Evolutionary conservation across 2,888 invertebrate species (phyloP).

Genomic region (Ectemnius lituratus): DNA sequence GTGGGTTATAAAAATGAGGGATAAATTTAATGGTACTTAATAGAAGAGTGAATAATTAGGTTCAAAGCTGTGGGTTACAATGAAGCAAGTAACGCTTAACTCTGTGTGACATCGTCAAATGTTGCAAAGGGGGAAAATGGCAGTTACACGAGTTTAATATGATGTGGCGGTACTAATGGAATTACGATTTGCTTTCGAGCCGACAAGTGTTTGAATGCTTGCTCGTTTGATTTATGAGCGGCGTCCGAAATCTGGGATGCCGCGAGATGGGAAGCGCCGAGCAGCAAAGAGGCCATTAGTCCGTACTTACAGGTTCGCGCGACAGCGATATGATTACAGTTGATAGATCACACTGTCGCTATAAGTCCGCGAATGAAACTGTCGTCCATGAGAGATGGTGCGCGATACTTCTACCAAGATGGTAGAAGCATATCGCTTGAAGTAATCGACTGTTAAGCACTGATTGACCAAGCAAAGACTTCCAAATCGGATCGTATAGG

Average conservation of each 20-base stretch:
- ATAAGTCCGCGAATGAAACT: conserved; percentile 4
- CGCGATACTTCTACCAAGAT: not conserved
- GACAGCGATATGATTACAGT: conserved; percentile 41
- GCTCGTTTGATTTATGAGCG: conserved; percentile 27
- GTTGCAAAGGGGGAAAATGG: conserved; percentile 1
- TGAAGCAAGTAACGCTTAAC: not conserved
- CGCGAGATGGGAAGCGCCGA: not conserved
- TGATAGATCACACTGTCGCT: conserved; percentile 17
- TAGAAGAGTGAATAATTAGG: not conserved
- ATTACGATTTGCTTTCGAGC: conserved; percentile 29
- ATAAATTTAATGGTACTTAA: too few species aligned
- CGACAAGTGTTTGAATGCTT: conserved; percentile 8
- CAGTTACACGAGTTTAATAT: conserved; percentile 21
- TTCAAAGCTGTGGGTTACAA: not conserved
- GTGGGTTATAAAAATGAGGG: too few species aligned
- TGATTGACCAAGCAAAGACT: not conserved
- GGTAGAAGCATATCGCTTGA: too few species aligned
- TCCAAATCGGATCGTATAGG: not conserved
- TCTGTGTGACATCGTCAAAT: not conserved
- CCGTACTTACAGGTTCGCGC: not conserved
- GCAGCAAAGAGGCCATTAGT: not conserved
- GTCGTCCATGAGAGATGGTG: conserved; percentile 22
- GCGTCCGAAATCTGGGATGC: conserved; percentile 28
- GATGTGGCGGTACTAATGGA: conserved; percentile 31
- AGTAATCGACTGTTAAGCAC: not conserved